Conservation (phyloP, 1,140 invertebrate genomes). For the Bombus fervidus region DNA sequence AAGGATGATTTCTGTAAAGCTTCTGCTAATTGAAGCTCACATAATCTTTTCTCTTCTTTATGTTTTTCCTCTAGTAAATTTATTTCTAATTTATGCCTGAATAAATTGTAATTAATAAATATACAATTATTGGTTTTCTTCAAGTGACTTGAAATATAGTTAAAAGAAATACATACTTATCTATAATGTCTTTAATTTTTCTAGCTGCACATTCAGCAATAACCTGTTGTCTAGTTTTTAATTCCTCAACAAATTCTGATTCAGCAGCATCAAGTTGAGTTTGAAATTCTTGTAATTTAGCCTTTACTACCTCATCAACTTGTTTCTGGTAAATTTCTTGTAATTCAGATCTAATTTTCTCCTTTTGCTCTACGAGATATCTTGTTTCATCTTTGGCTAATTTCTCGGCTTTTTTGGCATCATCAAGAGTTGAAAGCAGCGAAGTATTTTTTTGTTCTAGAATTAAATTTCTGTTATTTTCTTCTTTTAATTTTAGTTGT, state of each 20-base stretch:
- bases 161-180: slow-evolving; percentile 84
- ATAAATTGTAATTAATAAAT: slow-evolving; percentile 45
- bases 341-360: slow-evolving; percentile 86
- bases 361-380: slow-evolving; percentile 83
- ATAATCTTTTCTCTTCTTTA: slow-evolving; percentile 88
- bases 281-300: slow-evolving; percentile 91
- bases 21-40: slow-evolving; percentile 86
- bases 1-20: slow-evolving; percentile 85
- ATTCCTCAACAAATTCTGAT: slow-evolving; percentile 85
- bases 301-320: slow-evolving; percentile 88
- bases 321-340: slow-evolving; percentile 90
- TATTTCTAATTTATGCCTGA: slow-evolving; percentile 88
- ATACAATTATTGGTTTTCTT: not conserved
- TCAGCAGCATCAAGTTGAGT: slow-evolving; percentile 87
- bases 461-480: slow-evolving; percentile 80
- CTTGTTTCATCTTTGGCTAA: slow-evolving; percentile 83
- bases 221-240: slow-evolving; percentile 85
- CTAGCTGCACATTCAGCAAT: slow-evolving; percentile 87
- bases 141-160: not conserved
- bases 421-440: slow-evolving; percentile 80
- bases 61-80: slow-evolving; percentile 90
- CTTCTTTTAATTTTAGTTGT: slow-evolving; percentile 82
- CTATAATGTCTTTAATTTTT: slow-evolving; percentile 88
- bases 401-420: slow-evolving; percentile 83
- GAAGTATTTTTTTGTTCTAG: slow-evolving; percentile 82